Base-by-base conservation (phyloP, 2,797 vertebrate species). In the Varecia variegata region DNA sequence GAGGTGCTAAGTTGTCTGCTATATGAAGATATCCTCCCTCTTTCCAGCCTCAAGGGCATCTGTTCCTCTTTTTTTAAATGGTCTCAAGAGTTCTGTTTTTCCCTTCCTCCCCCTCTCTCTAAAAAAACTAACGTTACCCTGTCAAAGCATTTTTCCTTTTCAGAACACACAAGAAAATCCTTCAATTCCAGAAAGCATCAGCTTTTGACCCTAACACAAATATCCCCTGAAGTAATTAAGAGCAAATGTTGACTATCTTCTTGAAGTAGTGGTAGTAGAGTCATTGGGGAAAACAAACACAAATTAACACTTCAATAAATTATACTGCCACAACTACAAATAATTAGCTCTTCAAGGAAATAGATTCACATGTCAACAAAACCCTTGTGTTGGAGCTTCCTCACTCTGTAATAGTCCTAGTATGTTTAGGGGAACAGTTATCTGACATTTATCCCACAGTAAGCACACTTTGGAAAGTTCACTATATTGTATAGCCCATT, bases 321-420 rank as follows among this genome's bases (percentile, higher is more conserved):
- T 60, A 80, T 86, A 80, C 6, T 32, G 20, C 58, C 35, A 38
- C 52, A 88, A 58, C 35, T 70, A 93, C 54, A 88, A 88, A 83
- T 84, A 94, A 65, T 65, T 90, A 90, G 32, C 79, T 81, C 79
- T 88, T 96, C 35, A 88, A 43, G 43, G 65, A 93, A 84, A 88
- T 38, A 71, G 54, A 83, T 60, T 76, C 40, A 18, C 65, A 45
- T 91, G 52, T 58, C 17, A 79, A 91, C 21, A 95, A 93, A 90
- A 88, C 50, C 43, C 25, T 84, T 74, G 20, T 88, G 25, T 18
- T 74, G 20, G 47, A 88, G 32, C 40, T 85, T 74, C 2, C 21
- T 65, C 40, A 30, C 12, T 60, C 5, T 83, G 30, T 73, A 91
- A 73, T 23, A 85, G 20, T 30, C 21, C 52, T 83, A 67, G 12